phyloP scores from a whole-genome alignment of 2,888 invertebrate genomes.

The Microdon myrmicae region DNA sequence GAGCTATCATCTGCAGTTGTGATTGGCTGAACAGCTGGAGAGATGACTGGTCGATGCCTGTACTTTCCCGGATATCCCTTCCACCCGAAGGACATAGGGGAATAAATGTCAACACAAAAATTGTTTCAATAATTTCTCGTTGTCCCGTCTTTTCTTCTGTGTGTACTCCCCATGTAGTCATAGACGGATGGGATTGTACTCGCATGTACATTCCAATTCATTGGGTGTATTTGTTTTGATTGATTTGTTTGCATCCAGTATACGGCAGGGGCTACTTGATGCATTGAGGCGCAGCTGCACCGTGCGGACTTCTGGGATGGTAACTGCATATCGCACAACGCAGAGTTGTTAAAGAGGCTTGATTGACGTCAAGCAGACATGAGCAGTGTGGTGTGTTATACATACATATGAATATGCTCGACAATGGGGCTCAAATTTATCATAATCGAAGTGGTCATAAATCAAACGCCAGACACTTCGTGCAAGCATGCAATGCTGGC shows the following conservation, averaged over 20 bases:
- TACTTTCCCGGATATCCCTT: too few species aligned
- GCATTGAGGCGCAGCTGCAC: constrained; percentile 22
- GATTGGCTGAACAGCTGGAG: constrained; percentile 42
- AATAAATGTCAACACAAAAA: constrained; percentile 52
- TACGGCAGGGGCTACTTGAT: constrained; percentile 29
- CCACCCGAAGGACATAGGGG: constrained; percentile 34
- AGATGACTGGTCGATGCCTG: constrained; percentile 16
- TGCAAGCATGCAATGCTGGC: too few species aligned
- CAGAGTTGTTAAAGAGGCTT: constrained; percentile 11
- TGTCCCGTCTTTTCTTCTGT: constrained; percentile 1
- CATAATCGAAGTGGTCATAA: constrained; percentile 28
- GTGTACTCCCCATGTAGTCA: not conserved
- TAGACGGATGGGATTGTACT: too few species aligned
- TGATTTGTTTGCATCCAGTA: constrained; percentile 51
- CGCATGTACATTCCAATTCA: constrained; percentile 4
- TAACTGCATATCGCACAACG: constrained; percentile 20
- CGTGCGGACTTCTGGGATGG: constrained; percentile 13
- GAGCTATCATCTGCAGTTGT: too few species aligned
- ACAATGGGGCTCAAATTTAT: constrained; percentile 26
- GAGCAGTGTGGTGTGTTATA: constrained; percentile 7
- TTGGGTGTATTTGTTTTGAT: constrained; percentile 46
- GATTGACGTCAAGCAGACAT: constrained; percentile 39
- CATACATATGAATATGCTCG: constrained; percentile 1
- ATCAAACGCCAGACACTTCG: constrained; percentile 1
- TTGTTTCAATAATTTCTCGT: constrained; percentile 48